Percentiles rank a stretch among this genome's conserved stretches.
These are phyloP conservation scores for Lepidotrigona ventralis DNA, from an alignment of 1,140 invertebrate species.

Conservation along the genomic window DNA sequence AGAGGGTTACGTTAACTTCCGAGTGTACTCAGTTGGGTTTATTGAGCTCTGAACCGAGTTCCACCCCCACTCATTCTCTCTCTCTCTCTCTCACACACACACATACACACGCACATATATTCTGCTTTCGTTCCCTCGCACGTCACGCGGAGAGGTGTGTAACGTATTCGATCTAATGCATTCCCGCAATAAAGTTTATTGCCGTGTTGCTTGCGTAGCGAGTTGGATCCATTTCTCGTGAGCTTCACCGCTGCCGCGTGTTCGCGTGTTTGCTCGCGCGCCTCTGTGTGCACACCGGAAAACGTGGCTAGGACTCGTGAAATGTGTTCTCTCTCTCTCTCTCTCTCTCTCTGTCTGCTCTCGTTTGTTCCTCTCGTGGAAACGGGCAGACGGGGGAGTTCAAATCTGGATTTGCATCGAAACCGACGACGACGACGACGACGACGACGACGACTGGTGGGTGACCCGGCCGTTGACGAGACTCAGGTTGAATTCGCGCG, in stretches of 20 bases:
- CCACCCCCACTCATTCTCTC: not conserved
- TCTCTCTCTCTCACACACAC: not conserved
- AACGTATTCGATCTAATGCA: constrained; percentile 74
- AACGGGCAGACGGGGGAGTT: constrained; percentile 10
- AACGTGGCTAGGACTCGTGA: constrained; percentile 50
- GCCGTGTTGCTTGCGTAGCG: constrained; percentile 69
- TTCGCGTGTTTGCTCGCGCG: constrained; percentile 43
- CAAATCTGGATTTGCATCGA: constrained; percentile 36
- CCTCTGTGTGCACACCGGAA: constrained; percentile 18
- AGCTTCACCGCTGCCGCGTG: constrained; percentile 41
- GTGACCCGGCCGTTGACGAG: constrained; percentile 21
- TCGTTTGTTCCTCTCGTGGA: not conserved
- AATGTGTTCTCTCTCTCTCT: constrained; percentile 15
- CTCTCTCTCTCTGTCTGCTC: not conserved
- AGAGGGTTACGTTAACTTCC: constrained; percentile 68
- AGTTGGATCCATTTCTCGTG: constrained; percentile 52
- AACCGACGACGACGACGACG: constrained; percentile 13
- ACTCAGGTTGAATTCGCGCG: not conserved
- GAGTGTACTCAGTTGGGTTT: constrained; percentile 69
- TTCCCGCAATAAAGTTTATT: constrained; percentile 76
- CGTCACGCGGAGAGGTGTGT: constrained; percentile 40
- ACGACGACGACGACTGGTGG: constrained; percentile 7
- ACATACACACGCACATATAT: too few species aligned
- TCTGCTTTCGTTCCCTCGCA: not conserved
- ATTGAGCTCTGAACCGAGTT: constrained; percentile 66